phyloP scores from a whole-genome alignment of 2,113 vertebrate genomes.

The Alexandromys fortis region DNA sequence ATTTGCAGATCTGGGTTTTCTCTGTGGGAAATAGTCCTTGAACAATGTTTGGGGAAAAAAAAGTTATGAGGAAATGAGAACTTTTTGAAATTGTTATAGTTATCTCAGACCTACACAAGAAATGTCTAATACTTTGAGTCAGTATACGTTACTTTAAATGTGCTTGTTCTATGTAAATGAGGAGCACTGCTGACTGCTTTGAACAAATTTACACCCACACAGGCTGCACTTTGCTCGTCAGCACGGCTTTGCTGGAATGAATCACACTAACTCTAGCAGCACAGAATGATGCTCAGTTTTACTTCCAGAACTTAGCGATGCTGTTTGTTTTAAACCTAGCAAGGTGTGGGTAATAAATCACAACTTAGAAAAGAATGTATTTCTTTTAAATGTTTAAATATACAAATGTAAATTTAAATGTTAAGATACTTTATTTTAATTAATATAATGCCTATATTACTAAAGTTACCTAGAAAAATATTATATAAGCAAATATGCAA shows the following conservation, averaged over 20 bases:
- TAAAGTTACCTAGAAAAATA: background rate
- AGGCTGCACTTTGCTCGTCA: background rate
- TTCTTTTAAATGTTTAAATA: background rate
- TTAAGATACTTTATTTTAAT: background rate
- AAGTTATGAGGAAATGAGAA: background rate
- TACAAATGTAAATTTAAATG: background rate
- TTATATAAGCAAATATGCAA: background rate
- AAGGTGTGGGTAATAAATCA: background rate
- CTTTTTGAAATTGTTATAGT: slow-evolving; percentile 23
- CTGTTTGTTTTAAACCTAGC: slow-evolving; percentile 1
- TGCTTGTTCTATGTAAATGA: slow-evolving; percentile 9
- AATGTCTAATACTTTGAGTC: slow-evolving; percentile 34
- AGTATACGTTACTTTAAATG: background rate
- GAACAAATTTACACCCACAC: background rate
- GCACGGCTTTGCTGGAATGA: background rate
- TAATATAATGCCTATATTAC: background rate
- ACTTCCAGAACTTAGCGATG: background rate
- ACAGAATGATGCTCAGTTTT: background rate
- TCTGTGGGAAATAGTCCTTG: slow-evolving; percentile 28
- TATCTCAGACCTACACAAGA: background rate
- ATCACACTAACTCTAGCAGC: background rate
- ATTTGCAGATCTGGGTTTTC: slow-evolving; percentile 7
- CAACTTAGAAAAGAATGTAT: slow-evolving; percentile 8
- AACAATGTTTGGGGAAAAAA: background rate
- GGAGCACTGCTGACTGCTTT: slow-evolving; percentile 1